Base-by-base conservation (phyloP, 2,888 invertebrate genomes). In the Hemistola chrysoprasaria region DNA sequence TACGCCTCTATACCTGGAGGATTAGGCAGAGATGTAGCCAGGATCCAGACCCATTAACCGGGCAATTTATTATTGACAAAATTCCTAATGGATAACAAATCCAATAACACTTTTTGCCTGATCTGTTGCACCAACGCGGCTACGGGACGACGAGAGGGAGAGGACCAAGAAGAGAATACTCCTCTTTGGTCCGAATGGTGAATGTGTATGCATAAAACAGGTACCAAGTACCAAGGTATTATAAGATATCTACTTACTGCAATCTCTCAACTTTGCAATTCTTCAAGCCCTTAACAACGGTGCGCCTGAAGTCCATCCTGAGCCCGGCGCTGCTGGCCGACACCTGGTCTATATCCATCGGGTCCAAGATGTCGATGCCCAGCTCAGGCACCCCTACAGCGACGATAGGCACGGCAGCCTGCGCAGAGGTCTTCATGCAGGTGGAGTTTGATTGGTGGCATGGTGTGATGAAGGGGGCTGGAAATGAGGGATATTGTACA, bases 291-390 rank as follows among this genome's bases (percentile, higher is more conserved):
- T 61, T 77, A 0, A 86, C 83, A 0, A 50, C 26, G 0, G 81
- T 83, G 20, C 87, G 67, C 20, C 56, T 70, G 49, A 88, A 87
- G 54, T 80, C 76, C 73, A 88, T 67, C 0, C 58, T 34, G 0
- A 88, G 62, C 0, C 88, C 88, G 0, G 77, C 73, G 42, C 83
- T 73, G 40, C 49, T 65, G 8, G 81, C 71, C 30, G 53, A 47
- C 20, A 83, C 77, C 5, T 51, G 53, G 0, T 59, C 63, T 23
- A 88, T 47, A 1, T 11, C 24, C 81, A 87, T 74, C 1, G 87
- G 87, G 51, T 87, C 87, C 59, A 86, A 35, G 1, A 62, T 40
- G 0, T 32, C 42, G 50, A 88, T 64, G 9, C 69, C 75, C 33
- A 85, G 63, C 8, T 50, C 42, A 0, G 84, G 78, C 0, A 85